Conservation (phyloP, 2,888 invertebrate genomes). For the Microplitis manilae region DNA sequence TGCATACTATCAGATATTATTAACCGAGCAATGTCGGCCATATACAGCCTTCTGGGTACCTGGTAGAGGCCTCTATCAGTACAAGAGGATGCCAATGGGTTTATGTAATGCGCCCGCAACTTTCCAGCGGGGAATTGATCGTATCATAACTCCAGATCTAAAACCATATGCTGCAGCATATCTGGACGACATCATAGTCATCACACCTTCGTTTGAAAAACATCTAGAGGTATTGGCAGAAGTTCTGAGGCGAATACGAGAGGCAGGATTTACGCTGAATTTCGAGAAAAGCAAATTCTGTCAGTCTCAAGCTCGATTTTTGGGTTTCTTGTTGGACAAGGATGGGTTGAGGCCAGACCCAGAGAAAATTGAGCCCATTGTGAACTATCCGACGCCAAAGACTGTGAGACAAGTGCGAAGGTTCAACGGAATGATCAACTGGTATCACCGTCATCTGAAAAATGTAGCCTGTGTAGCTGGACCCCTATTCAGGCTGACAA, state of each 20-base stretch:
- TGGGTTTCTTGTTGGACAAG: conserved; percentile 27
- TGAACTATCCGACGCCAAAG: conserved; percentile 1
- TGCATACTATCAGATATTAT: not conserved
- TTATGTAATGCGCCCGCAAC: not conserved
- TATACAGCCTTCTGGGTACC: not conserved
- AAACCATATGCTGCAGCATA: conserved; percentile 27
- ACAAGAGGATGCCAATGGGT: not conserved
- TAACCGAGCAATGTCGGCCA: not conserved
- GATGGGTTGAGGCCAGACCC: no score
- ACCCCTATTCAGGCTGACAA: no score
- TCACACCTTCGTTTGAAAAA: conserved; percentile 38
- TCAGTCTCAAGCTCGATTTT: conserved; percentile 41
- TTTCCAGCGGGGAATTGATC: not conserved
- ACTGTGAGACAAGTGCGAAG: no score
- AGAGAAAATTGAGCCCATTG: no score
- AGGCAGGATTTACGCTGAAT: conserved; percentile 40
- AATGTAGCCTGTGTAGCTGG: no score
- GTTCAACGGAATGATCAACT: no score
- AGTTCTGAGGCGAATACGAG: conserved; percentile 36
- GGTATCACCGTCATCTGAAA: no score
- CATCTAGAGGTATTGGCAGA: conserved; percentile 32
- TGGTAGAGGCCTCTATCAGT: not conserved
- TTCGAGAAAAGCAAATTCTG: conserved; percentile 47
- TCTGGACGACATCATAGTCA: conserved; percentile 43
- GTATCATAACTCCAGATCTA: not conserved